Percentiles rank a stretch among this genome's conserved stretches.
These are phyloP conservation scores for Talpa occidentalis DNA, from an alignment of 2,113 vertebrate genomes.

Conservation along the genomic window DNA sequence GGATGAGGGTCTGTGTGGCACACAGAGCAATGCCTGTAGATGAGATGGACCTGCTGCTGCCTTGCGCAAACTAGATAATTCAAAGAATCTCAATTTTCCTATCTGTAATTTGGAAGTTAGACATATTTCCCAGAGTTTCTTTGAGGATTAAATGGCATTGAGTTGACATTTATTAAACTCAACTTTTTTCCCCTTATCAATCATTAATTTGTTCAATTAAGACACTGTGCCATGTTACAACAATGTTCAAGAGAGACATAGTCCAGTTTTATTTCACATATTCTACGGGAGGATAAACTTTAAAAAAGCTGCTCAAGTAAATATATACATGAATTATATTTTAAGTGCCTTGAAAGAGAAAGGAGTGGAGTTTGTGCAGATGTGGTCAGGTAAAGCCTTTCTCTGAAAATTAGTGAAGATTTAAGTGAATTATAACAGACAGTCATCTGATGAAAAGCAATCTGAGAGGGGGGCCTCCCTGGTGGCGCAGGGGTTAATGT, in stretches of 20 bases:
- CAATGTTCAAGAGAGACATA: neutral
- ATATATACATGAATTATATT: neutral
- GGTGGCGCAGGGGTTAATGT: too few species aligned
- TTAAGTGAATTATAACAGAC: neutral
- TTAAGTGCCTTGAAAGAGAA: neutral
- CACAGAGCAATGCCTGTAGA: neutral
- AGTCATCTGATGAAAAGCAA: neutral
- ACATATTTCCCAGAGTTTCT: neutral
- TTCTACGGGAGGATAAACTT: neutral
- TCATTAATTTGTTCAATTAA: neutral
- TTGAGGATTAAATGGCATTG: neutral
- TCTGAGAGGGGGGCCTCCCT: too few species aligned
- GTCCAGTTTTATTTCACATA: neutral
- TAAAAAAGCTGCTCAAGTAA: neutral
- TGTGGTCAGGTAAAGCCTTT: neutral
- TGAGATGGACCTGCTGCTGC: neutral
- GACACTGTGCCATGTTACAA: neutral
- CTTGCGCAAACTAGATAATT: neutral
- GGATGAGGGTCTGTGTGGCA: neutral
- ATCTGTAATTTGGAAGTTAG: neutral
- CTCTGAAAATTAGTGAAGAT: neutral
- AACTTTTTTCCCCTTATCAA: neutral
- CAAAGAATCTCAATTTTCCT: neutral
- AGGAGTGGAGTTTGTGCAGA: neutral
- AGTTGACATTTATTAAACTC: conserved; percentile 4